A percentile compares a stretch with the other conserved stretches of the same genome.
Evolutionary conservation across 2,113 vertebrate species (phyloP).

Genomic region (Apaloderma vittatum): DNA sequence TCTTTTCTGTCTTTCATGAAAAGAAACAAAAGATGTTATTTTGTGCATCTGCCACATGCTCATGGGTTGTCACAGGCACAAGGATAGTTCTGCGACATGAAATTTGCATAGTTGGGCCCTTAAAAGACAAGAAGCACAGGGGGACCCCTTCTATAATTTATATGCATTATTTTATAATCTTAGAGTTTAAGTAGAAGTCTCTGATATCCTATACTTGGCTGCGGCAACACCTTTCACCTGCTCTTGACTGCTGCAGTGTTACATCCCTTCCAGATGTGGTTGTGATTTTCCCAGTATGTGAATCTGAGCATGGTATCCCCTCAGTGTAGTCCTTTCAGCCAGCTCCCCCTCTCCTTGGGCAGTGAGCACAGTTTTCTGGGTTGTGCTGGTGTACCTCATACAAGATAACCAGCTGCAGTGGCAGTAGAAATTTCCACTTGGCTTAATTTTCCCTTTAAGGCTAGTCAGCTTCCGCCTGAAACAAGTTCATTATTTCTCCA

Average conservation of each 20-base stretch:
- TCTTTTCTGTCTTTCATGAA: neutral
- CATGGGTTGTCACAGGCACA: neutral
- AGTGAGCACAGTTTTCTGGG: neutral
- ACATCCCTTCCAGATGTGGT: neutral
- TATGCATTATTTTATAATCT: neutral
- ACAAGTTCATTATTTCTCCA: neutral
- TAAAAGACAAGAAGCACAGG: neutral
- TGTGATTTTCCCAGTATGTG: neutral
- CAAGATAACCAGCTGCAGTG: neutral
- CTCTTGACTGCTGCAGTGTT: neutral
- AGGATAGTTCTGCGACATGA: neutral
- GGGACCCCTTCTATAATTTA: neutral
- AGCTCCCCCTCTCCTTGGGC: neutral
- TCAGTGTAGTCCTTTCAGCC: neutral
- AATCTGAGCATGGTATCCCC: neutral
- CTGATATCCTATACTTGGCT: neutral
- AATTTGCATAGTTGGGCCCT: neutral
- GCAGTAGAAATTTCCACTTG: neutral
- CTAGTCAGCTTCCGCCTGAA: conserved; percentile 4
- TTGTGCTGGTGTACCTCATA: neutral
- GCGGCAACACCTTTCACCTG: neutral
- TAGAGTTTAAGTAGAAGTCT: neutral
- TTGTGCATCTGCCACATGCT: neutral
- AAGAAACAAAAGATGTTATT: neutral
- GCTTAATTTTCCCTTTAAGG: neutral